Evolutionary conservation across 1,140 invertebrate genomes (phyloP).

Genomic region (Thalassaphorura encarpata): DNA sequence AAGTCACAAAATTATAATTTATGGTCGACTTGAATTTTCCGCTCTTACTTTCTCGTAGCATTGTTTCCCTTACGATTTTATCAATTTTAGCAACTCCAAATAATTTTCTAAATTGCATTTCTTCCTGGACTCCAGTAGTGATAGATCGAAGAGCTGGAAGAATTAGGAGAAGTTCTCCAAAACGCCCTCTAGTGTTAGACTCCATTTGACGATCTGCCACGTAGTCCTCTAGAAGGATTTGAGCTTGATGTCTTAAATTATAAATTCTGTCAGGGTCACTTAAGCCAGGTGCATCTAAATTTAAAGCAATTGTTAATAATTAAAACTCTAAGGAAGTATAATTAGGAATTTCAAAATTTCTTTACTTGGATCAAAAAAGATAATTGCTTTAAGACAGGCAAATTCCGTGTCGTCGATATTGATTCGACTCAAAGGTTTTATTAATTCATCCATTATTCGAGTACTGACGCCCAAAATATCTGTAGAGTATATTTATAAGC

Average conservation of each 20-base stretch:
- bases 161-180: constrained; percentile 87
- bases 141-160: constrained; percentile 92
- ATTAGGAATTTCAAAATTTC: constrained; percentile 27
- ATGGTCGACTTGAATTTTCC: not conserved
- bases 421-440: constrained; percentile 80
- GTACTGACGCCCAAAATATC: constrained; percentile 62
- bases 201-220: constrained; percentile 94
- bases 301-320: too few species aligned
- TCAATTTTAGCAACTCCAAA: constrained; percentile 95
- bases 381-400: constrained; percentile 91
- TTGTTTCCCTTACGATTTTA: constrained; percentile 90
- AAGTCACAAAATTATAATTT: not conserved
- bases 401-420: constrained; percentile 96
- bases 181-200: constrained; percentile 83
- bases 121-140: constrained; percentile 97
- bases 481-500: constrained; percentile 30
- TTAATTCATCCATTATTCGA: constrained; percentile 88
- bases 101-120: constrained; percentile 93
- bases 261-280: constrained; percentile 44
- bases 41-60: constrained; percentile 62
- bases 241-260: constrained; percentile 80
- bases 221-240: constrained; percentile 95
- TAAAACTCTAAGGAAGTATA: too few species aligned
- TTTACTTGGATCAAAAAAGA: constrained; percentile 95
- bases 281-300: constrained; percentile 48